Evolutionary conservation across 2,113 vertebrate genomes (phyloP), one percentile per base, ranked within the genome.

Genomic region (Lepus americanus): DNA sequence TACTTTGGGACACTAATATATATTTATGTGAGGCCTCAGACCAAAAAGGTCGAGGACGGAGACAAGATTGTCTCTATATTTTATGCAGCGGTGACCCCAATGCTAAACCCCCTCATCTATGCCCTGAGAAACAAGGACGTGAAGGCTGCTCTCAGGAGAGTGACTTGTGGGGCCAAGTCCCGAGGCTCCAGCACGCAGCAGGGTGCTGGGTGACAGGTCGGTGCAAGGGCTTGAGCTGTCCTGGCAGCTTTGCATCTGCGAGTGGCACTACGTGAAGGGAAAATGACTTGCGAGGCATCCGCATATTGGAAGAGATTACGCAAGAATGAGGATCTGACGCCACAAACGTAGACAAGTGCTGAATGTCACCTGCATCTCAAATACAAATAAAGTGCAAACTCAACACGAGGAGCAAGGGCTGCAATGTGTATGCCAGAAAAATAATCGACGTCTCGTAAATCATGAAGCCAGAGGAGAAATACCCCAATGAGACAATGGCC

Each of bases 61-160:
- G 78, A 96, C 63, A 96, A 95, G 70, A 87, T 95, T 61, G 55
- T 94, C 39, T 97, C 94, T 44, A 29, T 94, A 59, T 74, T 96
- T 74, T 97, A 97, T 92, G 81, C 84, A 64, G 81, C 94, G 39
- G 88, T 97, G 67, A 97, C 74, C 10, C 94, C 94, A 6, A 89
- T 96, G 69, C 39, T 97, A 29, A 97, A 94, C 49, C 83, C 97
- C 25, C 33, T 97, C 59, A 94, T 97, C n/a, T 97, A 97, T 19
- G 95, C 89, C 17, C 33, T 80, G 67, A 94, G 90, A 91, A 96
- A 96, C 84, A 86, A 92, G 74, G 89, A 89, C 14, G 79, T 81
- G 67, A 85, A 84, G 92, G 63, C 53, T 64, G 69, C 69, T 64
- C n/a, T 89, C 61, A 36, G 20, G 25, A 89, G 9, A 63, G 33